Base-by-base conservation (phyloP, 2,113 vertebrate genomes). In the Calidris pygmaea region DNA sequence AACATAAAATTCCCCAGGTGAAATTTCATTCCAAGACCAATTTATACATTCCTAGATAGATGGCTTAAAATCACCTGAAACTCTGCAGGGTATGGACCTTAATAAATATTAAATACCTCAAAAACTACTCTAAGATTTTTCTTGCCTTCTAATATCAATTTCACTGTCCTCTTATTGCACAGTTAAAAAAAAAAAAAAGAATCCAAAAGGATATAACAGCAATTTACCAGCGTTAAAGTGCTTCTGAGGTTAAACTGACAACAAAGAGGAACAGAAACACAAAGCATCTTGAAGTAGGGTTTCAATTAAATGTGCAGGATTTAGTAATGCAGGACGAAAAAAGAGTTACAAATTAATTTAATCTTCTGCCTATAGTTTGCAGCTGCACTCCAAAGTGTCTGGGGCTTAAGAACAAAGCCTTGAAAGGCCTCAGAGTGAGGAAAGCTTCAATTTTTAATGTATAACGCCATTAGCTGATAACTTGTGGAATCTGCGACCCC, bases 381-480 rank as follows among this genome's bases (percentile, higher is more conserved):
- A 98, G 98, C 96, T 97, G 98, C 97, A 97, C 98, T 98, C 97
- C 97, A 47, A 97, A 98, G 97, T 92, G 96, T 98, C 98, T 98
- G 91, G 98, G 97, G 98, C 97, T 98, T 98, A 97, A 96, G 96
- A 97, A 98, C 97, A 98, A 98, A 98, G 97, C 98, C 98, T 98
- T 97, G 98, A 97, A 98, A 98, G 97, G 97, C 95, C 98, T 97
- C 72, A 26, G 96, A 96, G 96, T 97, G 96, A 95, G 97, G 96
- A 95, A 96, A 96, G 98, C 98, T 98, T 98, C 87, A 97, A 98
- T 98, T 98, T 98, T 98, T 98, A 99, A 98, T 98, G 98, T 97
- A 97, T 92, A 97, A 98, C 85, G 97, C 98, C 98, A 99, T 99
- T 99, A 99, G 98, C 98, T 98, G 99, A 98, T 98, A 98, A 99